Conservation (phyloP, 2,888 invertebrate genomes). For the Arrhopalites spinosus region DNA sequence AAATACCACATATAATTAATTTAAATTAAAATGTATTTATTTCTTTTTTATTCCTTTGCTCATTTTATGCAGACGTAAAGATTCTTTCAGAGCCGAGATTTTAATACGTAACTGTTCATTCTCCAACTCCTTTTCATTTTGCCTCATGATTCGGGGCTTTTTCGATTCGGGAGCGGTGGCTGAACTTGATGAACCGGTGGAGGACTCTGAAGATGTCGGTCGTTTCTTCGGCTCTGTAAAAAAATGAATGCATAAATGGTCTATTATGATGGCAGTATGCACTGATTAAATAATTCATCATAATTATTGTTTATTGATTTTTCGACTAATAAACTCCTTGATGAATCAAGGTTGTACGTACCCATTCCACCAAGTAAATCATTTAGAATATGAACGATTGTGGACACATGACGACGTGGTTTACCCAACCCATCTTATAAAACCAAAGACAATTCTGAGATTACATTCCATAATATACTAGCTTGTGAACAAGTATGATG, state of each 20-base stretch:
- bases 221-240: constrained; percentile 33
- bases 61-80: constrained; percentile 45
- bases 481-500: too few species aligned
- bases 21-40: constrained; percentile 13
- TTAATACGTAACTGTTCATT: constrained; percentile 48
- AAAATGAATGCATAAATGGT: too few species aligned
- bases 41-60: constrained; percentile 45
- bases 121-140: constrained; percentile 36
- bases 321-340: too few species aligned
- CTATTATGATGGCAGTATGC: too few species aligned
- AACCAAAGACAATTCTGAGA: too few species aligned
- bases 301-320: background rate
- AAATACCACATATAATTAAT: too few species aligned
- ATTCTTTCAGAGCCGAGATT: constrained; percentile 48
- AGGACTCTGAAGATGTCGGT: constrained; percentile 34
- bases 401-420: constrained; percentile 91
- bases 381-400: constrained; percentile 93
- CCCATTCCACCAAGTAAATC: constrained; percentile 69
- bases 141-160: constrained; percentile 26
- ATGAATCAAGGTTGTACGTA: background rate
- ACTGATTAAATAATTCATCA: background rate
- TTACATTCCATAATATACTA: too few species aligned
- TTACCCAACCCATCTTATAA: constrained; percentile 77
- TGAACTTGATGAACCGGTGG: constrained; percentile 26
- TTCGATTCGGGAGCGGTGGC: constrained; percentile 30